Conservation (phyloP, 1,140 invertebrate genomes). For the Tigriopus japonicus region DNA sequence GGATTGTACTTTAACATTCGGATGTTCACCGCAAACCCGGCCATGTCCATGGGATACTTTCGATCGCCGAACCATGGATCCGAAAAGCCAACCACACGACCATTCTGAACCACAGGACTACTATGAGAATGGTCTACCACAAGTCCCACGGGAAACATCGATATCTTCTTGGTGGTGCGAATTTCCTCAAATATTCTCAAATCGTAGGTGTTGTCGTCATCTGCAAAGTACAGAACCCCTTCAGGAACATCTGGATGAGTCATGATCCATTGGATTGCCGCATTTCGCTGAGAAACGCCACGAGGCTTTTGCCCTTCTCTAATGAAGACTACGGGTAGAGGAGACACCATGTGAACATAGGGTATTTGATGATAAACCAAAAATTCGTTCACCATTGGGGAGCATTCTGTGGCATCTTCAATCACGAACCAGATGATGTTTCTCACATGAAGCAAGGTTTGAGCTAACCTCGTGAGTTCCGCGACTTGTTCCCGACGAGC, state of each 20-base stretch:
- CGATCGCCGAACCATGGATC: conserved; percentile 52
- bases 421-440: not conserved
- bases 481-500: not conserved
- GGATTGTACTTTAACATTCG: conserved; percentile 31
- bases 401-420: not conserved
- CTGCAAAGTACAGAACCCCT: conserved; percentile 42
- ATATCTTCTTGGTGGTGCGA: conserved; percentile 47
- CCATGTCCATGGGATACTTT: conserved; percentile 66
- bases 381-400: not conserved
- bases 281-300: conserved; percentile 41
- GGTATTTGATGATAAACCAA: not conserved
- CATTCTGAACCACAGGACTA: conserved; percentile 39
- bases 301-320: conserved; percentile 27
- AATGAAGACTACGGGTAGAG: not conserved
- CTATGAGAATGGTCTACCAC: conserved; percentile 41
- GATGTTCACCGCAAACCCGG: conserved; percentile 61
- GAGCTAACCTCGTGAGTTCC: not conserved
- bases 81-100: conserved; percentile 47
- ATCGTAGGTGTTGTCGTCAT: conserved; percentile 51
- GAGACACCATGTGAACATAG: not conserved
- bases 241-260: conserved; percentile 17
- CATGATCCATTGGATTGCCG: conserved; percentile 37
- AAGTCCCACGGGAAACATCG: conserved; percentile 62
- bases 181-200: conserved; percentile 56
- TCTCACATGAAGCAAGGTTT: not conserved